phyloP scores from a whole-genome alignment of 1,140 invertebrate genomes.

The Camponotus vicinus region DNA sequence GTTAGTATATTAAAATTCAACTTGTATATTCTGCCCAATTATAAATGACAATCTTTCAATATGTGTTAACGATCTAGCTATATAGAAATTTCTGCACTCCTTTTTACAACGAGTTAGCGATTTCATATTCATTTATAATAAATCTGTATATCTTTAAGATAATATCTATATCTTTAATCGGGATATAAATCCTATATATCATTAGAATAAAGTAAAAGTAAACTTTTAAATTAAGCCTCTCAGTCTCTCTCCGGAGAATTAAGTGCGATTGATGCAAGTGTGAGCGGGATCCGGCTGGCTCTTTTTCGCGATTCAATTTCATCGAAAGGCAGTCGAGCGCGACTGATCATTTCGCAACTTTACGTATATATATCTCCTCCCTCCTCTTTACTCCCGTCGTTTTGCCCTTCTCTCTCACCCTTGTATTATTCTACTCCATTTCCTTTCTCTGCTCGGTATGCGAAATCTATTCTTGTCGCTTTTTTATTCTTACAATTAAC shows the following conservation, averaged over 20 bases:
- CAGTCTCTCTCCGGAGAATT: constrained; percentile 38
- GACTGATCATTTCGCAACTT: constrained; percentile 65
- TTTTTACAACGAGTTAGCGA: neutral
- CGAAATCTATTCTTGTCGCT: constrained; percentile 42
- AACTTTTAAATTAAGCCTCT: neutral
- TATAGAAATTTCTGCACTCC: too few relatives aligned
- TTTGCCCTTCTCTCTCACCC: neutral
- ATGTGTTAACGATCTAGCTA: too few relatives aligned
- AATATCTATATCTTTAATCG: neutral
- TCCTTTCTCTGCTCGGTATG: constrained; percentile 44
- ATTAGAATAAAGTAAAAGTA: constrained; percentile 19
- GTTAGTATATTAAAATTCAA: too few relatives aligned
- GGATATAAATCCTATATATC: too few relatives aligned
- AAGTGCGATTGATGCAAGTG: constrained; percentile 30
- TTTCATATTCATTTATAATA: neutral
- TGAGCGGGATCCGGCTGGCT: neutral
- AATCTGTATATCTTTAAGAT: neutral
- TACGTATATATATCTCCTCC: constrained; percentile 11
- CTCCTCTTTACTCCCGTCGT: neutral
- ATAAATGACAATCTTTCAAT: too few relatives aligned
- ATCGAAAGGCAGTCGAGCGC: constrained; percentile 68
- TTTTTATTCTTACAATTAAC: neutral
- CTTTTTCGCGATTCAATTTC: constrained; percentile 69
- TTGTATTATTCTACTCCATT: neutral
- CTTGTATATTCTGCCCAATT: too few relatives aligned